Conservation (phyloP, 1,140 invertebrate genomes). For the Aethina tumida region DNA sequence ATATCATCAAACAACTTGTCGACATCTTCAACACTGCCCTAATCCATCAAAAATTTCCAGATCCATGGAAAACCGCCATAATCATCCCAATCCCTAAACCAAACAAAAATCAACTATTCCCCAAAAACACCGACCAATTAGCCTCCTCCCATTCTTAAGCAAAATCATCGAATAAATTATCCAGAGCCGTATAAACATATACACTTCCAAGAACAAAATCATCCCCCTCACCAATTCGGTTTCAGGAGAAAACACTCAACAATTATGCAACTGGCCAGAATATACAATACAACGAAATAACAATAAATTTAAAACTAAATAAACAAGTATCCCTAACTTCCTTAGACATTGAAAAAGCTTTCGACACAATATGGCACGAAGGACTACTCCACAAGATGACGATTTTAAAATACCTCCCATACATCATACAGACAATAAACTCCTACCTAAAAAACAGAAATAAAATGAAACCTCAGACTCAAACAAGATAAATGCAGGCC, state of each 20-base stretch:
- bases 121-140: no score
- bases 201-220: slow-evolving; percentile 27
- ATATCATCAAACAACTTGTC: no score
- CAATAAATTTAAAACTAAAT: slow-evolving; percentile 25
- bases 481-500: no score
- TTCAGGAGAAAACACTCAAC: slow-evolving; percentile 32
- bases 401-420: slow-evolving; percentile 7
- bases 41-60: no score
- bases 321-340: slow-evolving; percentile 10
- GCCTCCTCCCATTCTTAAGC: slow-evolving; percentile 8
- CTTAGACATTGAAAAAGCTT: slow-evolving; percentile 31
- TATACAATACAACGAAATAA: slow-evolving; percentile 31
- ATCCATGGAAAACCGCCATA: no score
- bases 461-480: slow-evolving; percentile 12
- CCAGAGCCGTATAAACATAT: no score
- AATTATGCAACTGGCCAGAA: slow-evolving; percentile 30
- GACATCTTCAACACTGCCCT: no score
- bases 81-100: no score
- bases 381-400: slow-evolving; percentile 28
- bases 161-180: no score
- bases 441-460: slow-evolving; percentile 22
- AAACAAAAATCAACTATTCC: no score
- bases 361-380: slow-evolving; percentile 29
- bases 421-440: slow-evolving; percentile 19
- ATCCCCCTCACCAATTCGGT: slow-evolving; percentile 32